phyloP scores from a whole-genome alignment of 2,888 invertebrate species.

The Smittia aterrima region DNA sequence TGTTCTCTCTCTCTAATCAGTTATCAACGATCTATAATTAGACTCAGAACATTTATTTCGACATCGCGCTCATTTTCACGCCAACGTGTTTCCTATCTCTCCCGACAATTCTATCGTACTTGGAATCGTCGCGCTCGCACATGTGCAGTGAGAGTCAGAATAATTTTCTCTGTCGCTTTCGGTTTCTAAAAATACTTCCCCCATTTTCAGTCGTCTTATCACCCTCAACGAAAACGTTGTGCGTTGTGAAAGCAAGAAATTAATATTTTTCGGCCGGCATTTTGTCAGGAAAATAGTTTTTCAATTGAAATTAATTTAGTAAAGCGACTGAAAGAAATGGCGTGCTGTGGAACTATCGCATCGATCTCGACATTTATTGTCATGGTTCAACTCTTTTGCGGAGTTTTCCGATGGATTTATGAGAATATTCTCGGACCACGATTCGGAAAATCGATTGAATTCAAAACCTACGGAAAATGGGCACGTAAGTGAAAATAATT shows the following conservation, averaged over 20 bases:
- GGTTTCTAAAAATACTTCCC: conserved; percentile 21
- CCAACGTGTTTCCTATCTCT: too few relatives aligned
- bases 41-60: too few relatives aligned
- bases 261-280: conserved; percentile 2
- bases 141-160: conserved; percentile 19
- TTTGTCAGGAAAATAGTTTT: neutral
- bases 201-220: conserved; percentile 24
- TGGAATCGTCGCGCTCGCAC: neutral
- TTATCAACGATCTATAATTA: too few relatives aligned
- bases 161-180: neutral
- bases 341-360: conserved; percentile 43
- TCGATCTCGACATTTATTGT: conserved; percentile 45
- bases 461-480: conserved; percentile 72
- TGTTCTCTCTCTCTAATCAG: too few relatives aligned
- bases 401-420: conserved; percentile 52
- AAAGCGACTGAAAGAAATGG: neutral
- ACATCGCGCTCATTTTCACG: neutral
- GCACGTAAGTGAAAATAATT: conserved; percentile 63
- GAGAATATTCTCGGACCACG: conserved; percentile 58
- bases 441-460: conserved; percentile 61
- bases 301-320: neutral
- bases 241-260: neutral
- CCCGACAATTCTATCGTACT: neutral
- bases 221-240: neutral
- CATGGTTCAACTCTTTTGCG: conserved; percentile 51